Base-by-base conservation (phyloP, 1,140 invertebrate species). In the Drosophila nannoptera region DNA sequence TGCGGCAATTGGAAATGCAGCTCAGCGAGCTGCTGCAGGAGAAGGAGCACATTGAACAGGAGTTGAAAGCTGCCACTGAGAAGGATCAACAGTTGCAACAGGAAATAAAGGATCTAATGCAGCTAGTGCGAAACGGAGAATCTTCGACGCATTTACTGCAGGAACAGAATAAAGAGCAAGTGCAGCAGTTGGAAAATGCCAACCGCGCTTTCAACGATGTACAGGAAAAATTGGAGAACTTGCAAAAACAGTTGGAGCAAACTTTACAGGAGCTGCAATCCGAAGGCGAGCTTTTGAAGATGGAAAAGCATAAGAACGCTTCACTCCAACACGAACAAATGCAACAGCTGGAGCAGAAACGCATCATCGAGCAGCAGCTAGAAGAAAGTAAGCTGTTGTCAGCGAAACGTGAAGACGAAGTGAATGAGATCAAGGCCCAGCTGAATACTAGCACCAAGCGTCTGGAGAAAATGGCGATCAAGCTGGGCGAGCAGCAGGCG, bases 401-500 rank as follows among this genome's bases (percentile, higher is more conserved):
- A 50, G 22, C 35, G 22, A 36, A 66, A 33, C 42, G 32, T 32
- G 49, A 69, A 29, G 31, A 56, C 4, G 32, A 77, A 42, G 9
- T 53, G 9, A n/a, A 56, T 40, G 43, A 61, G 9, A 46, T 8
- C 16, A 60, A 67, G 16, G 58, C 55, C 1, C 65, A 72, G 16
- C n/a, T 70, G 6, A 65, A 75, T 9, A 4, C 55, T 1, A 49
- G 31, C 0, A 75, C 52, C 6, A 77, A 77, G 9, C 65, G 77
- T 2, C 38, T 77, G 36, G 80, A 84, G 16, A 73, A 73, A 63
- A 48, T 71, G 33, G 52, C 72, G 32, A 12, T 80, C 0, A 77
- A 77, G 46, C 35, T 83, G 11, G 65, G 65, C 7, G 71, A 71
- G 5, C 48, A 64, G 8, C 78, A 75, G 12, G 64, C 78, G 0